Base-by-base conservation (phyloP, 2,888 invertebrate species). In the Dynastes hyllus region DNA sequence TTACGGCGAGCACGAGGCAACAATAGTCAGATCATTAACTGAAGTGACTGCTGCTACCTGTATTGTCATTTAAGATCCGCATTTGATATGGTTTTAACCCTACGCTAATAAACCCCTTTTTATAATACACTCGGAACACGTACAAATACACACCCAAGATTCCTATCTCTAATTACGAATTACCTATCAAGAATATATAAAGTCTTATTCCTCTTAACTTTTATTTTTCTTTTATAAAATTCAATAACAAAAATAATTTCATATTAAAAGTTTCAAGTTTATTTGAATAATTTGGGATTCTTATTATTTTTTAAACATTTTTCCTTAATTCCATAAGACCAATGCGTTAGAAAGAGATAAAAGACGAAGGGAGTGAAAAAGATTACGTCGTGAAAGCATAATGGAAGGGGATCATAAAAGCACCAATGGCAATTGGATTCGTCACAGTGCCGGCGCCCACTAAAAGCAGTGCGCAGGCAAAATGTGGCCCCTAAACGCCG, bases 401-500 rank as follows among this genome's bases (percentile, higher is more conserved):
- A 86, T 87, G 87, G 88, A 86, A 88, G 88, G 89, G 89, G 87
- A 86, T 81, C 85, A 85, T 88, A 89, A 89, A 89, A 88, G 90
- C 89, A 90, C 92, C 92, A 92, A 92, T 92, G 88, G 91, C 91
- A 90, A 90, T 90, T 88, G 90, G 90, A 91, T 91, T 91, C 91
- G 91, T 91, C 91, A 90, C 90, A 90, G 86, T 87, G 88, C 88
- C 84, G 87, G 87, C 88, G 88, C 88, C 88, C 88, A 88, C 88
- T 87, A 85, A 84, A 84, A 85, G 86, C 85, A 85, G 87, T 89
- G 89, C 89, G 89, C 89, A 88, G 87, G 86, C 84, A 87, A 86
- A 86, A 86, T 84, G 85, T 87, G 85, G 87, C 87, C 88, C 88
- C 87, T 86, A 86, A 87, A 86, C 83, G 84, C 85, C 82, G 81